phyloP scores from a whole-genome alignment of 2,797 vertebrate genomes.

The Enteromius trimaculatus region DNA sequence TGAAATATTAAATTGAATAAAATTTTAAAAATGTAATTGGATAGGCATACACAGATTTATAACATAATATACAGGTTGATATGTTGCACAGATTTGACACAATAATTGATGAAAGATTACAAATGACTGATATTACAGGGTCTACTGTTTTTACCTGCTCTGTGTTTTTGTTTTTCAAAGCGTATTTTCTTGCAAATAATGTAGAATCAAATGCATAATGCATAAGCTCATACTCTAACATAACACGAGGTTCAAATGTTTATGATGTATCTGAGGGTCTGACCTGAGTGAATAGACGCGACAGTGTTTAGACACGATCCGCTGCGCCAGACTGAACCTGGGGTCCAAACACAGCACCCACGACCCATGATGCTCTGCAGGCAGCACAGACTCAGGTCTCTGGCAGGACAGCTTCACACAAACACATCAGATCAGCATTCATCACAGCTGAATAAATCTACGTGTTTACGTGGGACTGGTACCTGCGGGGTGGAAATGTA shows the following conservation, averaged over 20 bases:
- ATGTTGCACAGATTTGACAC: not conserved
- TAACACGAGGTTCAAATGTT: not conserved
- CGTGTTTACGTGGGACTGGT: not conserved
- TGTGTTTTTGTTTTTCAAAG: not conserved
- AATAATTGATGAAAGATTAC: not conserved
- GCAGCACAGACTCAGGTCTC: conserved; percentile 63
- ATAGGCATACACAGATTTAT: no score
- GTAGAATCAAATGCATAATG: not conserved
- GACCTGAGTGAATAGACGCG: conserved; percentile 83
- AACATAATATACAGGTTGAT: not conserved
- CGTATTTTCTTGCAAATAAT: not conserved
- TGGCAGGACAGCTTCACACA: conserved; percentile 82
- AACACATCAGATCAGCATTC: not conserved
- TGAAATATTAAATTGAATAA: no score
- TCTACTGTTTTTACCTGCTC: not conserved
- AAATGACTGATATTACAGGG: no score
- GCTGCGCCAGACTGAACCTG: conserved; percentile 83
- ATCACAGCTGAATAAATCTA: not conserved
- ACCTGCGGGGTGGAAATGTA: conserved; percentile 93
- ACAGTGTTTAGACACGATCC: conserved; percentile 84
- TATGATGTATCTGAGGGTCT: not conserved
- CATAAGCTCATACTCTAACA: not conserved
- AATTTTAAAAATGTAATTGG: no score
- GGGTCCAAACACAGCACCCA: conserved; percentile 91
- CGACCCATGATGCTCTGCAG: conserved; percentile 69